Conservation (phyloP, 2,888 invertebrate species). For the Syritta pipiens region DNA sequence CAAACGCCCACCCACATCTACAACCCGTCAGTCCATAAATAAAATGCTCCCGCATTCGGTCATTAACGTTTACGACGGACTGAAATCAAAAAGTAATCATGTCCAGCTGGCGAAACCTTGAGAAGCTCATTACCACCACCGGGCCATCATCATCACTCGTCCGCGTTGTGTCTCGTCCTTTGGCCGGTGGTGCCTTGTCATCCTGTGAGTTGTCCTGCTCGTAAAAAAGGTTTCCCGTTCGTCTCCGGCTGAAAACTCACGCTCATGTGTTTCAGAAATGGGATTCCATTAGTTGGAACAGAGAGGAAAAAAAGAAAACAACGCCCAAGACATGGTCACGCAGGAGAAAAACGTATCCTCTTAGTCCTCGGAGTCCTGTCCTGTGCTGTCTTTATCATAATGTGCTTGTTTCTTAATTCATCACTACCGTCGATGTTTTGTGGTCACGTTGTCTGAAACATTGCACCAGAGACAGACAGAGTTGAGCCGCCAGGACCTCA, state of each 20-base stretch:
- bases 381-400: conserved; percentile 45
- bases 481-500: not conserved
- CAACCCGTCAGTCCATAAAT: conserved; percentile 19
- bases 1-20: not conserved
- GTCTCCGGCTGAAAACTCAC: conserved; percentile 36
- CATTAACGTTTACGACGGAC: conserved; percentile 64
- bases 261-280: conserved; percentile 48
- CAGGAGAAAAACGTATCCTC: not conserved
- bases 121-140: conserved; percentile 62
- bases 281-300: conserved; percentile 51
- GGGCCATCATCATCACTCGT: conserved; percentile 49
- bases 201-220: conserved; percentile 36
- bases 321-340: not conserved
- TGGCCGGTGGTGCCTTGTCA: no score
- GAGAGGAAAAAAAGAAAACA: not conserved
- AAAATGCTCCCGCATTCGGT: conserved; percentile 40
- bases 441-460: conserved; percentile 31
- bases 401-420: conserved; percentile 56
- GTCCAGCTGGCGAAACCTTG: conserved; percentile 65
- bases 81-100: conserved; percentile 68
- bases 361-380: conserved; percentile 1
- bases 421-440: conserved; percentile 51
- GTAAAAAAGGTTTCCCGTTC: conserved; percentile 23
- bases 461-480: conserved; percentile 6
- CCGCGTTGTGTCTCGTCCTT: conserved; percentile 13